Evolutionary conservation across 2,888 invertebrate genomes (phyloP), one percentile per base, ranked within the genome.

Genomic region (Choreutis nemorana): DNA sequence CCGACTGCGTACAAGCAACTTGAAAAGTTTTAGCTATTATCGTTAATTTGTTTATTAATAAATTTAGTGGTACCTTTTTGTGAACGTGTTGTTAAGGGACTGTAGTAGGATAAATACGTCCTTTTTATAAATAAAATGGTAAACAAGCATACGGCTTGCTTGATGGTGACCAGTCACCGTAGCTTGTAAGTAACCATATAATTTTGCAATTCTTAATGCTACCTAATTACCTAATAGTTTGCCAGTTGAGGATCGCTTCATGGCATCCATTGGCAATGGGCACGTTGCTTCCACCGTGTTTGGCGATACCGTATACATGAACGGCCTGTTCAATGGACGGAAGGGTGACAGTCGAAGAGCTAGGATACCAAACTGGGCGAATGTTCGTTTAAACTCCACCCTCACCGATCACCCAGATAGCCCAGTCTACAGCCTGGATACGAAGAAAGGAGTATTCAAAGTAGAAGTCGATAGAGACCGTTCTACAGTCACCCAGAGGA

Each of bases 191-290:
- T n/a, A n/a, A n/a, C n/a, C n/a, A n/a, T n/a, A n/a, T n/a, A n/a
- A n/a, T n/a, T n/a, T n/a, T n/a, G n/a, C n/a, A n/a, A n/a, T n/a
- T n/a, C n/a, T n/a, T n/a, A n/a, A n/a, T n/a, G n/a, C n/a, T n/a
- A n/a, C n/a, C n/a, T n/a, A n/a, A n/a, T n/a, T n/a, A n/a, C n/a
- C n/a, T n/a, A n/a, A n/a, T n/a, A 84, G 84, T 3, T 55, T 83
- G 3, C 84, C 84, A 3, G 52, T 63, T 1, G 81, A 83, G 39
- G 56, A 75, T 1, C 77, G 73, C 31, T 82, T 83, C 40, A 81
- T 83, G 83, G 79, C 84, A 3, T 82, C 83, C 0, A 51, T 84
- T 2, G 80, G 83, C 1, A 85, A 84, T 37, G 85, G 85, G 0
- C 83, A 84, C 38, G 41, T 84, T 29, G 84, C 84, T 0, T 80